Evolutionary conservation across 2,888 invertebrate species (phyloP).

Genomic region (Chrysolina oricalcia): DNA sequence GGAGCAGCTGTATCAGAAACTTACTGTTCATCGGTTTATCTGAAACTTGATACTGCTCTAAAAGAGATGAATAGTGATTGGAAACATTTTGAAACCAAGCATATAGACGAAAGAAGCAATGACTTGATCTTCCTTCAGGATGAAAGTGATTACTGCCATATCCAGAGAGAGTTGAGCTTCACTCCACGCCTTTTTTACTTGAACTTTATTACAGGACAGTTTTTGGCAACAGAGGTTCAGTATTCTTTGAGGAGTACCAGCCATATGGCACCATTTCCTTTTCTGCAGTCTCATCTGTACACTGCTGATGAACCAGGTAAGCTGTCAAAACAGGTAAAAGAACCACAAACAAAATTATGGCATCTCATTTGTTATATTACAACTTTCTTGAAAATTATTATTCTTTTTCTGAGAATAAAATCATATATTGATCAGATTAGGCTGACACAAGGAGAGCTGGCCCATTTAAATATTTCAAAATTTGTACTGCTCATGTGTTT

Average conservation of each 20-base stretch:
- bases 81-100: slow-evolving; percentile 46
- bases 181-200: slow-evolving; percentile 60
- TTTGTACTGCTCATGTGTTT: too few relatives aligned
- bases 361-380: too few relatives aligned
- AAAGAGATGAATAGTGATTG: slow-evolving; percentile 43
- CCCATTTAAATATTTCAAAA: too few relatives aligned
- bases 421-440: too few relatives aligned
- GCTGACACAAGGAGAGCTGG: too few relatives aligned
- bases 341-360: too few relatives aligned
- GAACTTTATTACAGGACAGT: slow-evolving; percentile 56
- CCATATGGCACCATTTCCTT: slow-evolving; percentile 57
- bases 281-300: slow-evolving; percentile 60
- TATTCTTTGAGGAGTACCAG: slow-evolving; percentile 53
- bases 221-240: slow-evolving; percentile 57
- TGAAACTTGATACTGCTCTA: slow-evolving; percentile 42
- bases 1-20: slow-evolving; percentile 43
- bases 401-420: too few relatives aligned
- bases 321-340: not conserved
- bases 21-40: slow-evolving; percentile 6
- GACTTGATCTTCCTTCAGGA: slow-evolving; percentile 46
- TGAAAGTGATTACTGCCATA: slow-evolving; percentile 35
- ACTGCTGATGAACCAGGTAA: slow-evolving; percentile 59
- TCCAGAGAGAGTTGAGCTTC: slow-evolving; percentile 37
- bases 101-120: slow-evolving; percentile 52
- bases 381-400: too few relatives aligned